Evolutionary conservation across 23 tunicate species (phyloP).

Genomic region (Styela clava): DNA sequence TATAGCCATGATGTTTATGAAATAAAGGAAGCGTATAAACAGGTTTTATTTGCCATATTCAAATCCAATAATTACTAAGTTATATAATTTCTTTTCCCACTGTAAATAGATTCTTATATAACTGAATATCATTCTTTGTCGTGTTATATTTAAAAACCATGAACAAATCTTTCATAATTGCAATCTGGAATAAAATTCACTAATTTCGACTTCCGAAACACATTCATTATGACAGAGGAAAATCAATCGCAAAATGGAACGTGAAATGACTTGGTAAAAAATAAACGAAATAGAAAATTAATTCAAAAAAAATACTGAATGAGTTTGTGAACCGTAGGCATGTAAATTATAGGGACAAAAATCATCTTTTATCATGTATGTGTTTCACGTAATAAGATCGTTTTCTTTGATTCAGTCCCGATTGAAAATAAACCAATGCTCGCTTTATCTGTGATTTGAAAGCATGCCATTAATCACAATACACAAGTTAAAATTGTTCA

Average conservation of each 20-base stretch:
- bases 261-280: neutral
- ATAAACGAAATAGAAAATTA: neutral
- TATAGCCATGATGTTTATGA: too few relatives aligned
- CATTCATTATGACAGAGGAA: neutral
- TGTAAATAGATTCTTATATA: too few relatives aligned
- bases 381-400: too few relatives aligned
- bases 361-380: neutral
- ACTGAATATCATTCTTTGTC: too few relatives aligned
- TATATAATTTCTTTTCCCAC: too few relatives aligned
- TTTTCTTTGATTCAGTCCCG: too few relatives aligned
- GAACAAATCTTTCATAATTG: neutral
- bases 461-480: neutral
- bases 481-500: neutral
- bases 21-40: too few relatives aligned
- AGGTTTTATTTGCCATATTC: too few relatives aligned
- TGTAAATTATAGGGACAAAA: neutral
- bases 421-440: too few relatives aligned
- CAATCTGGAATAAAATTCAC: neutral
- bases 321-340: neutral
- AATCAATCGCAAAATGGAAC: neutral
- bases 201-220: neutral
- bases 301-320: neutral
- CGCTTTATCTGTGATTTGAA: too few relatives aligned
- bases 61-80: too few relatives aligned
- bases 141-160: too few relatives aligned